Evolutionary conservation across 2,888 invertebrate genomes (phyloP).

Genomic region (Steinernema hermaphroditum): DNA sequence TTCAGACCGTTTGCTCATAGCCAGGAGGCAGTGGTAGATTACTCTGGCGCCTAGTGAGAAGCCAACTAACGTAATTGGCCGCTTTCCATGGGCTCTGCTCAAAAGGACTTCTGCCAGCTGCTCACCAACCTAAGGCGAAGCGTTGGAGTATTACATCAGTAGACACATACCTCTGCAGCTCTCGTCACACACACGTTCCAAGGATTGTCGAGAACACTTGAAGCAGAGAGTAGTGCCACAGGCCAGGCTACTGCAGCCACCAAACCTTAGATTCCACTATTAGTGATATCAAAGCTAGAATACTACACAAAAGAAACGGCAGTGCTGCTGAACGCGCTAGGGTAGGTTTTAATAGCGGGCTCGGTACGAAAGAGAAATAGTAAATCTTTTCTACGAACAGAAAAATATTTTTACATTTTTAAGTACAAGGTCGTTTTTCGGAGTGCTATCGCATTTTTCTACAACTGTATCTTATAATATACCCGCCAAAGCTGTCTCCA

Average conservation of each 20-base stretch:
- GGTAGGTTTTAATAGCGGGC: no score
- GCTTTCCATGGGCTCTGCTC: conserved; percentile 72
- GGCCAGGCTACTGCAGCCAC: conserved; percentile 75
- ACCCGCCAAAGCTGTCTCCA: conserved; percentile 74
- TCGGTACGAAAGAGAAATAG: no score
- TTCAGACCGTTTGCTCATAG: conserved; percentile 68
- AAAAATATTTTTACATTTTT: no score
- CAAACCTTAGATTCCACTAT: conserved; percentile 69
- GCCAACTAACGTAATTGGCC: conserved; percentile 74
- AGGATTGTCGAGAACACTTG: conserved; percentile 74
- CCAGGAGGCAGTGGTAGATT: conserved; percentile 74
- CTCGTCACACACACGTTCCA: conserved; percentile 75
- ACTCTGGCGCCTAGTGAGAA: conserved; percentile 76
- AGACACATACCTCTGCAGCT: conserved; percentile 69
- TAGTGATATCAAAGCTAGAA: no score
- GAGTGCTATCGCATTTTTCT: no score
- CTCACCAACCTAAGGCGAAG: conserved; percentile 69
- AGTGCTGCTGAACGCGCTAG: no score
- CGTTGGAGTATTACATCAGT: background rate
- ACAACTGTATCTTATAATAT: no score
- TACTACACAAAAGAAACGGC: no score
- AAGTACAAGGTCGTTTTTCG: no score
- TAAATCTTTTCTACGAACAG: no score
- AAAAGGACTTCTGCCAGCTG: conserved; percentile 75
- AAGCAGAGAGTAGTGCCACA: conserved; percentile 72